Conservation (phyloP, 2,113 vertebrate species). For the Odobenus rosmarus region DNA sequence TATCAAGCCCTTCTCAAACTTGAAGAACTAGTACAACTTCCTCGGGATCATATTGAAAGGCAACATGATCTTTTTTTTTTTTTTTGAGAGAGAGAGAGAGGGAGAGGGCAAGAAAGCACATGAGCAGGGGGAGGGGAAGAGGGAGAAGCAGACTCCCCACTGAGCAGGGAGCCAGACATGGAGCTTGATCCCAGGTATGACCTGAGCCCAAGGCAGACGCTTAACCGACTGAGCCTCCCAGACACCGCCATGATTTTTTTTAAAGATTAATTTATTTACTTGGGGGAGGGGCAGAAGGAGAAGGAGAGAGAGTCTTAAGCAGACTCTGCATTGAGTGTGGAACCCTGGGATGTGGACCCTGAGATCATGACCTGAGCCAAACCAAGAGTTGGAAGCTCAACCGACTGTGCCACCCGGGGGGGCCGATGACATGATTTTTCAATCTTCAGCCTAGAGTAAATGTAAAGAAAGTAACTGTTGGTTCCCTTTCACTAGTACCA, state of each 20-base stretch:
- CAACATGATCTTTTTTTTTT: neutral
- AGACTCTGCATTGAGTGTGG: no score
- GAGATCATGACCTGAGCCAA: no score
- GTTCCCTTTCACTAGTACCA: neutral
- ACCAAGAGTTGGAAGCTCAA: neutral
- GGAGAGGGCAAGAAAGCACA: neutral
- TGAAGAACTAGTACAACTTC: neutral
- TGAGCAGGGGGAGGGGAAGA: neutral
- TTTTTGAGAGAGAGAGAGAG: no score
- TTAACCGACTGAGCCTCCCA: neutral
- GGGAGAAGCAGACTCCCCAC: neutral
- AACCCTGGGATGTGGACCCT: no score
- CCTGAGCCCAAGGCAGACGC: neutral
- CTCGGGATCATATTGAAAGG: neutral
- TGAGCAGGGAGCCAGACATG: neutral
- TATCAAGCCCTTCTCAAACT: neutral
- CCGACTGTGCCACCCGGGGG: neutral
- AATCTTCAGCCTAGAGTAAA: neutral
- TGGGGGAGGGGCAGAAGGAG: no score
- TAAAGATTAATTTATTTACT: no score
- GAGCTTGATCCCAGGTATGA: neutral
- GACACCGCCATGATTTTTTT: neutral
- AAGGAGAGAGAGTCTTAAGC: no score
- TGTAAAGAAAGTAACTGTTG: conserved; percentile 14
- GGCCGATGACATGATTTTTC: neutral